Percentiles rank a stretch among this genome's conserved stretches.
Conservation (phyloP, 2,888 invertebrate species). For the Caenorhabditis sinica region DNA sequence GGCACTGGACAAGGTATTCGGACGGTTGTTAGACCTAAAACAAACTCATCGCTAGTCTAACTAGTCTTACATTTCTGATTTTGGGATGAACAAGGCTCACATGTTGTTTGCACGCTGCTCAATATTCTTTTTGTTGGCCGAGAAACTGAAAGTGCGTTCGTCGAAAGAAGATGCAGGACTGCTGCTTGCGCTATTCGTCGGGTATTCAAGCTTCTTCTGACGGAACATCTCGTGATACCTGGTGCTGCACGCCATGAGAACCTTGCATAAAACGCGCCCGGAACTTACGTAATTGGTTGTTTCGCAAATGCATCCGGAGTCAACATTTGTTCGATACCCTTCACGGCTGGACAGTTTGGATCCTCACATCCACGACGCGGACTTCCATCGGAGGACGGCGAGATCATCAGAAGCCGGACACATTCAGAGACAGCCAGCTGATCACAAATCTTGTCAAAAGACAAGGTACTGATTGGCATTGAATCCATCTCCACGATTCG, state of each 20-base stretch:
- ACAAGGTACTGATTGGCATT: constrained; percentile 77
- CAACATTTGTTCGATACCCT: constrained; percentile 80
- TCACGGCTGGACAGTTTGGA: constrained; percentile 81
- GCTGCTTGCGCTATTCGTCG: constrained; percentile 77
- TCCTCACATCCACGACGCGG: constrained; percentile 80
- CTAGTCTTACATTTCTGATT: constrained; percentile 15
- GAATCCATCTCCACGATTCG: constrained; percentile 89
- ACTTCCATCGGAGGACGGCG: constrained; percentile 80
- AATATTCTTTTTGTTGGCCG: constrained; percentile 58
- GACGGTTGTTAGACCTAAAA: constrained; percentile 48
- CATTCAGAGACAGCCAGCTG: constrained; percentile 76
- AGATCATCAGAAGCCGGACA: constrained; percentile 78
- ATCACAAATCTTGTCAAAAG: constrained; percentile 78
- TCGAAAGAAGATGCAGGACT: constrained; percentile 76
- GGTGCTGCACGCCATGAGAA: constrained; percentile 45
- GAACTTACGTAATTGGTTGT: constrained; percentile 79
- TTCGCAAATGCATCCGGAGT: constrained; percentile 82
- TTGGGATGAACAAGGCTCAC: constrained; percentile 34
- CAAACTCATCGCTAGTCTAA: background rate
- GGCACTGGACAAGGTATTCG: constrained; percentile 59
- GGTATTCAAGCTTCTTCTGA: constrained; percentile 79
- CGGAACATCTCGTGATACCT: constrained; percentile 82
- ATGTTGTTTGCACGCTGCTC: constrained; percentile 55
- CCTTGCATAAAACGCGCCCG: constrained; percentile 32
- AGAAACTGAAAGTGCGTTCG: constrained; percentile 72